Percentiles rank a stretch among this genome's conserved stretches.
These are phyloP conservation scores for Pangasius krempfi DNA, from an alignment of 2,797 vertebrate genomes.

Conservation along the genomic window DNA sequence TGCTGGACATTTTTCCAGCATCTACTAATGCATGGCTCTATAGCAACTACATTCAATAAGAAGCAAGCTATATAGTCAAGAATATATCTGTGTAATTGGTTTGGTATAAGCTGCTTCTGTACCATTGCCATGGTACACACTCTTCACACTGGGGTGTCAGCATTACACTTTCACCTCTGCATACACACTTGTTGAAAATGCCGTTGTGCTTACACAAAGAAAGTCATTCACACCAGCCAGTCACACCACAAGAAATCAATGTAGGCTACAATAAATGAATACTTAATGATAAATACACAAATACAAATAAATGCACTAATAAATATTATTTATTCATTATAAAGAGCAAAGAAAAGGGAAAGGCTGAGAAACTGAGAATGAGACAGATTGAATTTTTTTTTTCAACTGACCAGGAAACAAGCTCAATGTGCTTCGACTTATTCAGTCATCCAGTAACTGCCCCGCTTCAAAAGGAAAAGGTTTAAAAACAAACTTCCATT, in stretches of 20 bases:
- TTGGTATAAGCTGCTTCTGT: not conserved
- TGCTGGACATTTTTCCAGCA: not conserved
- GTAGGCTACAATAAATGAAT: not conserved
- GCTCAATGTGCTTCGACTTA: slow-evolving; percentile 40
- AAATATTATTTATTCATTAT: not conserved
- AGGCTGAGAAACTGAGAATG: not conserved
- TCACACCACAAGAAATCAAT: not conserved
- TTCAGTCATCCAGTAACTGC: slow-evolving; percentile 44
- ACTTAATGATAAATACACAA: not conserved
- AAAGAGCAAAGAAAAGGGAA: not conserved
- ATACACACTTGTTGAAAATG: not conserved
- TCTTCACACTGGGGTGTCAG: not conserved
- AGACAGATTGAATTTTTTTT: not conserved
- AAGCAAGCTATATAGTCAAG: not conserved
- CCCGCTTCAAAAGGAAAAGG: slow-evolving; percentile 52
- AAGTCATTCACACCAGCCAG: not conserved
- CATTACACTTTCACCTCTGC: not conserved
- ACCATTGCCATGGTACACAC: not conserved
- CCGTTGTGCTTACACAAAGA: not conserved
- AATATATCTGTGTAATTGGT: not conserved
- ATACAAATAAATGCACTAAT: not conserved
- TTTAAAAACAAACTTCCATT: slow-evolving; percentile 42
- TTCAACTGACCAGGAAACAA: slow-evolving; percentile 31
- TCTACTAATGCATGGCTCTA: not conserved
- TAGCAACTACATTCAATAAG: not conserved